These are phyloP conservation scores for Saxidomus purpurata DNA, from an alignment of 1,140 invertebrate species.

Conservation along the genomic window DNA sequence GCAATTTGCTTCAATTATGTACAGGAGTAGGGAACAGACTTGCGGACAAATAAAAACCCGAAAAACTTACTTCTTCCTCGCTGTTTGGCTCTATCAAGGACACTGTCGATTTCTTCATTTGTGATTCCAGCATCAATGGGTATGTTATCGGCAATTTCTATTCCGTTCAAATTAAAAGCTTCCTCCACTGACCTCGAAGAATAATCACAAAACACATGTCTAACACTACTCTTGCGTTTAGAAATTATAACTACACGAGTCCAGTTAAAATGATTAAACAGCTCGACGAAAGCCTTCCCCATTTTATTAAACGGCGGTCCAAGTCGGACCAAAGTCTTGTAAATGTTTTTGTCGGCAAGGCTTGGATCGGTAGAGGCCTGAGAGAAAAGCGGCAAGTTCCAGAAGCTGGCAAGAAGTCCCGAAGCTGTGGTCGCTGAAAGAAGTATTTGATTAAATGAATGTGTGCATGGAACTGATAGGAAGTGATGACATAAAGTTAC, in stretches of 20 bases:
- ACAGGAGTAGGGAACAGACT: too few relatives aligned
- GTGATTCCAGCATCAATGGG: constrained; percentile 67
- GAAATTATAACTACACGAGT: constrained; percentile 73
- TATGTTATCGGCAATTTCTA: constrained; percentile 72
- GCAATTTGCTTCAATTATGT: too few relatives aligned
- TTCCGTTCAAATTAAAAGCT: constrained; percentile 66
- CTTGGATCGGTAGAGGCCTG: constrained; percentile 73
- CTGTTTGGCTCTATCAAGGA: constrained; percentile 65
- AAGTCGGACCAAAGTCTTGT: constrained; percentile 72
- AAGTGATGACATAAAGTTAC: too few relatives aligned
- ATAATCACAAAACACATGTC: constrained; percentile 78
- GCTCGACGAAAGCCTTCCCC: constrained; percentile 73
- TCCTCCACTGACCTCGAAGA: constrained; percentile 70
- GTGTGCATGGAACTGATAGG: too few relatives aligned
- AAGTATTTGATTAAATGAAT: too few relatives aligned
- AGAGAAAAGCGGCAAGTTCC: constrained; percentile 77
- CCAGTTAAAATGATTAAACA: constrained; percentile 76
- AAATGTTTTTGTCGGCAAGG: constrained; percentile 72
- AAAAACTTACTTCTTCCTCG: constrained; percentile 72
- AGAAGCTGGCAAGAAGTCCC: constrained; percentile 71
- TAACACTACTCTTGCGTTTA: constrained; percentile 71
- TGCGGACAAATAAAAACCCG: too few relatives aligned
- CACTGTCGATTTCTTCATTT: constrained; percentile 60
- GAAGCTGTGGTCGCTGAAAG: constrained; percentile 71
- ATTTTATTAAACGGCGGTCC: constrained; percentile 78